A percentile compares a stretch with the other conserved stretches of the same genome.
phyloP scores from a whole-genome alignment of 1,140 invertebrate genomes.

The Apis mellifera region DNA sequence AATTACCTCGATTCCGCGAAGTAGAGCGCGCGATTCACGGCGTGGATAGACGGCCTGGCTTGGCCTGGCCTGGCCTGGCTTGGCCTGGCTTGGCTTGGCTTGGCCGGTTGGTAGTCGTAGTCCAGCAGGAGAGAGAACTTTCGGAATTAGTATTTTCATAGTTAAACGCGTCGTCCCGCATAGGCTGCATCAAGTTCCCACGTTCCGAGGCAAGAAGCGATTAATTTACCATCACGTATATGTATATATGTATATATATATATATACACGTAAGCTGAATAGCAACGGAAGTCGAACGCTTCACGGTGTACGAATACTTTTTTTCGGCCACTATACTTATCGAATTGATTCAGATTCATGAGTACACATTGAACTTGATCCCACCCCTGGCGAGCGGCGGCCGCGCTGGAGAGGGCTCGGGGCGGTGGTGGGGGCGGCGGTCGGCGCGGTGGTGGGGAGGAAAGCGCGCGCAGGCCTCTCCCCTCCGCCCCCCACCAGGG shows the following conservation, averaged over 20 bases:
- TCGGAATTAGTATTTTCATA: conserved; percentile 15
- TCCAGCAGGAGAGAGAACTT: neutral
- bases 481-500: conserved; percentile 36
- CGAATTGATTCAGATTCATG: conserved; percentile 53
- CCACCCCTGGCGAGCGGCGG: conserved; percentile 35
- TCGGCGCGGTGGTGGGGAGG: neutral
- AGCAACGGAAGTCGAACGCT: conserved; percentile 32
- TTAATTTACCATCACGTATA: conserved; percentile 13
- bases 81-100: no score
- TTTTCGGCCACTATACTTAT: conserved; percentile 32
- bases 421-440: neutral
- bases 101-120: no score
- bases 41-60: neutral
- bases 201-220: conserved; percentile 16
- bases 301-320: conserved; percentile 28
- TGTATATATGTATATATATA: no score
- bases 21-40: neutral
- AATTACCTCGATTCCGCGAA: conserved; percentile 13
- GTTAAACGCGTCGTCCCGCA: neutral
- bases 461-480: conserved; percentile 60
- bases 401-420: neutral
- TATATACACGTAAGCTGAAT: conserved; percentile 7
- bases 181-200: conserved; percentile 8
- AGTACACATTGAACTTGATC: conserved; percentile 54
- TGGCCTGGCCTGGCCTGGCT: no score